Conservation (phyloP, 2,888 invertebrate species). For the Melinopterus prodromus region DNA sequence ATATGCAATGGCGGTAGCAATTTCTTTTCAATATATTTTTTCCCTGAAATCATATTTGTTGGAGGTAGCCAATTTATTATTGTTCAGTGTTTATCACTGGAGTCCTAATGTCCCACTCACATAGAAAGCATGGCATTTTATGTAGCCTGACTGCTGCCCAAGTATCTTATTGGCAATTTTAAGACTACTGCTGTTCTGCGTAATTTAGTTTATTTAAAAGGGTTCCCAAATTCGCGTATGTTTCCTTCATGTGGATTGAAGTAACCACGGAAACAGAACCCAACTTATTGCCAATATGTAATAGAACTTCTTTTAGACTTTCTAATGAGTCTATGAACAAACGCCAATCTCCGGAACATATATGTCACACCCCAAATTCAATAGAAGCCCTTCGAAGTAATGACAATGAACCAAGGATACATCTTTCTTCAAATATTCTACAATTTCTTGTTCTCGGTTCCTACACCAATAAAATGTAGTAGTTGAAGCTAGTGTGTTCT, state of each 20-base stretch:
- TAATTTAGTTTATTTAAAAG: slow-evolving; percentile 23
- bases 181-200: slow-evolving; percentile 16
- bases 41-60: not conserved
- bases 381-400: not conserved
- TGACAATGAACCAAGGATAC: not conserved
- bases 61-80: not conserved
- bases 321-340: slow-evolving; percentile 17
- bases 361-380: not conserved
- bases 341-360: not conserved
- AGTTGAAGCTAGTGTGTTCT: slow-evolving; percentile 17
- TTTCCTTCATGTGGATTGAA: slow-evolving; percentile 28
- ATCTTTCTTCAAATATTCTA: slow-evolving; percentile 5
- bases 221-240: slow-evolving; percentile 22
- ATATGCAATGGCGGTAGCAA: slow-evolving; percentile 27
- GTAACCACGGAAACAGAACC: slow-evolving; percentile 18
- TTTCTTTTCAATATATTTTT: not conserved
- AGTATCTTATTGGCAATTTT: slow-evolving; percentile 21
- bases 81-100: not conserved
- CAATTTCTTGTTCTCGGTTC: slow-evolving; percentile 13
- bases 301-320: slow-evolving; percentile 16
- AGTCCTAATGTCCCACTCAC: not conserved
- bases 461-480: not conserved
- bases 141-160: slow-evolving; percentile 12
- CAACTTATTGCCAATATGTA: slow-evolving; percentile 11
- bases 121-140: slow-evolving; percentile 1